Evolutionary conservation across 1,140 invertebrate genomes (phyloP).

Genomic region (Glomeris maerens): DNA sequence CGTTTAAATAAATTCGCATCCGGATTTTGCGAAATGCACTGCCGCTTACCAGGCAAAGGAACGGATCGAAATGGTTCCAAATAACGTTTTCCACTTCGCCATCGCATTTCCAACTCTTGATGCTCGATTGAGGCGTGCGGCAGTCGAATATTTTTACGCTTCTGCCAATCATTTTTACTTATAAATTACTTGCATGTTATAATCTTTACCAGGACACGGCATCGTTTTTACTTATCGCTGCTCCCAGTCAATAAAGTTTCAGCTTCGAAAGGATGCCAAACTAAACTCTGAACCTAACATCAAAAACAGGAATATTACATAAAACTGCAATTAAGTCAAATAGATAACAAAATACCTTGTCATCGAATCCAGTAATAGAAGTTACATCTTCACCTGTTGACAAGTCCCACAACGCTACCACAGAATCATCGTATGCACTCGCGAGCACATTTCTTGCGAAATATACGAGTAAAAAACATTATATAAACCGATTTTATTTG

Average conservation of each 20-base stretch:
- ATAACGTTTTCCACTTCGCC: conserved; percentile 76
- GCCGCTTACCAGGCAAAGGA: conserved; percentile 52
- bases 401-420: conserved; percentile 86
- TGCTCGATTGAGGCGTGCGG: conserved; percentile 39
- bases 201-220: conserved; percentile 23
- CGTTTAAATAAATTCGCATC: not conserved
- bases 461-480: conserved; percentile 8
- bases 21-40: not conserved
- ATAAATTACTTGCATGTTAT: conserved; percentile 10
- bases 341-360: conserved; percentile 41
- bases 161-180: conserved; percentile 25
- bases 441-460: conserved; percentile 66
- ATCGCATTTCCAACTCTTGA: conserved; percentile 50
- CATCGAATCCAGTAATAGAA: conserved; percentile 54
- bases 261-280: conserved; percentile 71
- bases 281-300: conserved; percentile 55
- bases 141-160: conserved; percentile 63
- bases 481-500: not conserved
- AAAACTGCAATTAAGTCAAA: conserved; percentile 1
- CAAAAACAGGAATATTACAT: not conserved
- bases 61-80: conserved; percentile 64
- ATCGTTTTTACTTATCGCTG: conserved; percentile 48
- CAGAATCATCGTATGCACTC: conserved; percentile 78
- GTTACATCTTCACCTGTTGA: conserved; percentile 55
- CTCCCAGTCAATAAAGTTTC: conserved; percentile 64